A percentile compares a stretch with the other conserved stretches of the same genome.
phyloP scores from a whole-genome alignment of 1,140 invertebrate genomes.

The Ooceraea biroi region DNA sequence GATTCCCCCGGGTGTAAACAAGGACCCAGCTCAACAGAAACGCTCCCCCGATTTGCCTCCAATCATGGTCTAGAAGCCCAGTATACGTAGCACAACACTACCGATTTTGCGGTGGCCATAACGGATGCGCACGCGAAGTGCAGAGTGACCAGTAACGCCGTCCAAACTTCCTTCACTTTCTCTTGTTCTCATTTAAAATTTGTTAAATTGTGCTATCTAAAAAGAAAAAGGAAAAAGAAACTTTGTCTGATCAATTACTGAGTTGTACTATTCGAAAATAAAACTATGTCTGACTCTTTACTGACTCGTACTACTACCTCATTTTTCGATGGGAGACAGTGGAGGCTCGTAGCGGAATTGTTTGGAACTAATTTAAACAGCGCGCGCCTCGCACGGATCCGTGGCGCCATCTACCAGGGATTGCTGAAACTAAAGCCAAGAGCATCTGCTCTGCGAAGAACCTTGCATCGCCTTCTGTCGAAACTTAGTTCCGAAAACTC shows the following conservation, averaged over 20 bases:
- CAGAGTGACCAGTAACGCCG: no score
- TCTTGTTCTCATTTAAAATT: neutral
- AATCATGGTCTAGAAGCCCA: neutral
- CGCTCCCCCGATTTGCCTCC: constrained; percentile 47
- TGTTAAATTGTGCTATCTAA: no score
- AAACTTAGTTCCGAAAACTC: neutral
- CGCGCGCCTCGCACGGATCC: neutral
- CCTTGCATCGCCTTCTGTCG: no score
- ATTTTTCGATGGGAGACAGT: no score
- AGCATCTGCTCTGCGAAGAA: no score
- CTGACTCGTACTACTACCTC: no score
- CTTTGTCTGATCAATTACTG: no score
- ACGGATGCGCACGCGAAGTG: neutral
- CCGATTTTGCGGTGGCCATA: neutral
- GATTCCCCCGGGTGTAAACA: constrained; percentile 79
- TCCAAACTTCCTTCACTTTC: neutral
- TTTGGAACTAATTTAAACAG: neutral
- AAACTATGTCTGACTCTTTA: no score
- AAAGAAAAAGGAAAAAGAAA: no score
- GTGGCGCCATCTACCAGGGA: neutral
- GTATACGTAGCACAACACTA: neutral
- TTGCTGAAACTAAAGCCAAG: neutral
- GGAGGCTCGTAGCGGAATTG: neutral
- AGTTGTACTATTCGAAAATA: no score
- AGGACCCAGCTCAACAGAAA: constrained; percentile 79